Percentiles rank a stretch among this genome's conserved stretches.
Evolutionary conservation across 2,113 vertebrate genomes (phyloP).

Genomic region (Onychostoma macrolepis): DNA sequence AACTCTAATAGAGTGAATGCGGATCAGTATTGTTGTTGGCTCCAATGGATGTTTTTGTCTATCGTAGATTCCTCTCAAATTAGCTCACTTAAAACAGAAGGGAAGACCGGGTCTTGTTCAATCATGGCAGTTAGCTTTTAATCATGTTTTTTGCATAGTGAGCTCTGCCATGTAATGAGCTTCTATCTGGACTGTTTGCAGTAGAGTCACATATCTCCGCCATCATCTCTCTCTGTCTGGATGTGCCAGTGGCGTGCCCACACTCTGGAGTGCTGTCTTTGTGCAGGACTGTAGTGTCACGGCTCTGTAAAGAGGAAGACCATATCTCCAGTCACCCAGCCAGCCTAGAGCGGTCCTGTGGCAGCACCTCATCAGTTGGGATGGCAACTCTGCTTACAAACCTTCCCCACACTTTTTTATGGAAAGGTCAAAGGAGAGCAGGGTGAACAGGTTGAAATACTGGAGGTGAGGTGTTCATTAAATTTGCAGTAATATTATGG

Average conservation of each 20-base stretch:
- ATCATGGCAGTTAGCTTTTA: conserved; percentile 38
- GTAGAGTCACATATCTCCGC: conserved; percentile 14
- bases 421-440: background rate
- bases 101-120: conserved; percentile 32
- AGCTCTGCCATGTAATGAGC: conserved; percentile 24
- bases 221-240: conserved; percentile 23
- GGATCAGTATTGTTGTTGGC: conserved; percentile 46
- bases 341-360: conserved; percentile 24
- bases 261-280: conserved; percentile 26
- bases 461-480: background rate
- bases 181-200: conserved; percentile 32
- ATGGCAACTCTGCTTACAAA: conserved; percentile 26
- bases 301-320: conserved; percentile 35
- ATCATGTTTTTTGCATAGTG: conserved; percentile 40
- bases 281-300: conserved; percentile 19
- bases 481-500: background rate
- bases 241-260: conserved; percentile 26
- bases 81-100: conserved; percentile 22
- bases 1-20: conserved; percentile 47
- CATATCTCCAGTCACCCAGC: conserved; percentile 30
- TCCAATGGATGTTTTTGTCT: conserved; percentile 47
- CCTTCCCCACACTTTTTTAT: conserved; percentile 5
- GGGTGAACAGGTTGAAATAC: background rate
- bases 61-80: conserved; percentile 38
- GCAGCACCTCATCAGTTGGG: conserved; percentile 34